phyloP scores from a whole-genome alignment of 2,113 vertebrate species.

The Brachypteracias leptosomus region DNA sequence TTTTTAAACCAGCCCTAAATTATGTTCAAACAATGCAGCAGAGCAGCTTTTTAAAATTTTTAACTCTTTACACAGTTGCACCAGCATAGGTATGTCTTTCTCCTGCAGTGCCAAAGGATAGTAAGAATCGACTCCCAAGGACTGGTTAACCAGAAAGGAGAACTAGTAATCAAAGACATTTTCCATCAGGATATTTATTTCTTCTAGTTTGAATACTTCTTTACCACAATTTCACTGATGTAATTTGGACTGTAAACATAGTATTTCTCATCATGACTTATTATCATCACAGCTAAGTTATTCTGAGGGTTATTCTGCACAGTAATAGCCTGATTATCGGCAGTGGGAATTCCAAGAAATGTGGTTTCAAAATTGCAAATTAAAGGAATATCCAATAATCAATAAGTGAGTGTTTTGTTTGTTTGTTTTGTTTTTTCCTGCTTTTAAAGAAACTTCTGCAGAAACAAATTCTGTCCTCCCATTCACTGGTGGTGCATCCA shows the following conservation, averaged over 20 bases:
- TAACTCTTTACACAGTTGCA: not conserved
- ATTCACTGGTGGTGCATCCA: not conserved
- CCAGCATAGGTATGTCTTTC: not conserved
- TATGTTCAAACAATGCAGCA: not conserved
- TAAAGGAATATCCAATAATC: not conserved
- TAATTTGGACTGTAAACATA: not conserved
- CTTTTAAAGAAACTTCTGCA: not conserved
- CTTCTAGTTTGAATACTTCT: not conserved
- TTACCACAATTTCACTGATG: not conserved
- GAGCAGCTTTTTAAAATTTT: not conserved
- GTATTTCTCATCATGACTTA: not conserved
- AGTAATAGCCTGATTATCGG: not conserved
- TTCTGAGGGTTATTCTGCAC: not conserved
- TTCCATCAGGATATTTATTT: not conserved
- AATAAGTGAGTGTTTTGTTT: not conserved
- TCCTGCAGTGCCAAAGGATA: not conserved
- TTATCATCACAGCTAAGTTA: not conserved
- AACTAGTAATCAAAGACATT: not conserved
- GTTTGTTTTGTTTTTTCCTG: not conserved
- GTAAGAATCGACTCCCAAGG: not conserved
- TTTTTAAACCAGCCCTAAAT: not conserved
- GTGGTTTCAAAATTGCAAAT: not conserved
- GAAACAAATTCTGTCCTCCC: not conserved
- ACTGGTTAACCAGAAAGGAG: not conserved
- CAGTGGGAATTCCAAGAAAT: not conserved